Evolutionary conservation across 2,888 invertebrate species (phyloP).

Genomic region (Penaeus monodon): DNA sequence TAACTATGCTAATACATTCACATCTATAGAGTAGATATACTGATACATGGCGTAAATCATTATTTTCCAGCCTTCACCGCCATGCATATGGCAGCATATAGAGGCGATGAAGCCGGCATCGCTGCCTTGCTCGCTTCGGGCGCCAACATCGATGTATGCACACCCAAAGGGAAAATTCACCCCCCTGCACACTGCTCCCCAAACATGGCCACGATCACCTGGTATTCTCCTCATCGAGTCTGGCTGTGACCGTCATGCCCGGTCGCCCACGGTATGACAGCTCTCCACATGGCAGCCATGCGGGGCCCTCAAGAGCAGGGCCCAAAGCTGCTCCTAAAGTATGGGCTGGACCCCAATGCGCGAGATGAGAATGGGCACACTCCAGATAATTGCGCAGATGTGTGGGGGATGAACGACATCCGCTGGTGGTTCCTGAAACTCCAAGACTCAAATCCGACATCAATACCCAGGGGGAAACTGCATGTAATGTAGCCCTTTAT

Average conservation of each 20-base stretch:
- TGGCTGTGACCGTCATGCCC: background rate
- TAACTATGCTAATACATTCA: too few species aligned
- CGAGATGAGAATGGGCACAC: slow-evolving; percentile 1
- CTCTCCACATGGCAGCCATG: slow-evolving; percentile 7
- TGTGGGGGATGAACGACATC: background rate
- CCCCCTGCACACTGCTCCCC: slow-evolving; percentile 3
- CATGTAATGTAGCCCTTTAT: background rate
- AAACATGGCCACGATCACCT: background rate
- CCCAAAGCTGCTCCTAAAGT: background rate
- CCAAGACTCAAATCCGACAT: background rate
- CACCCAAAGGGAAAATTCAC: background rate
- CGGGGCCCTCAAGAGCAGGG: background rate
- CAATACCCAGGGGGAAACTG: background rate
- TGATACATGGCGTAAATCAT: too few species aligned
- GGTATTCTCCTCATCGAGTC: background rate
- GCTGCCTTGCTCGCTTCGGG: background rate
- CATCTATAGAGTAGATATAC: too few species aligned
- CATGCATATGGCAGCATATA: slow-evolving; percentile 7
- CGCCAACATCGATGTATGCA: background rate
- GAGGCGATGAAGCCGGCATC: background rate
- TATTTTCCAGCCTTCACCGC: background rate
- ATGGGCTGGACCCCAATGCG: background rate
- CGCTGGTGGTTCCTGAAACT: slow-evolving; percentile 14
- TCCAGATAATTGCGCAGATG: background rate
- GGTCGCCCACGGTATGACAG: background rate